These are phyloP conservation scores for Planiliza haematocheilus DNA, from an alignment of 2,113 vertebrate genomes.

Conservation along the genomic window DNA sequence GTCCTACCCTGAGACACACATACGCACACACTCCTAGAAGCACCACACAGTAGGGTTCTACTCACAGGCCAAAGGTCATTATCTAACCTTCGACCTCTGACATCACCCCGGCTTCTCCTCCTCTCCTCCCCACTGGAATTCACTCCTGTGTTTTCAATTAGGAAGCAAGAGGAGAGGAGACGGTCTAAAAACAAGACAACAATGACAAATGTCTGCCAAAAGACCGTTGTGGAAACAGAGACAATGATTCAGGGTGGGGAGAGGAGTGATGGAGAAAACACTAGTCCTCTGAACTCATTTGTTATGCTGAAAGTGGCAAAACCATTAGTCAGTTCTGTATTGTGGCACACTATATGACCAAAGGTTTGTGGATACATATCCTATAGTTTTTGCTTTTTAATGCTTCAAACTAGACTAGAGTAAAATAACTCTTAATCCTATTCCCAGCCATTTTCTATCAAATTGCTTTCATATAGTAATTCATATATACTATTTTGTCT, in stretches of 20 bases:
- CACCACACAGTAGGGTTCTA: constrained; percentile 65
- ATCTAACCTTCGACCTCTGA: constrained; percentile 69
- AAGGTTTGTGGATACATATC: no score
- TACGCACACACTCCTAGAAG: constrained; percentile 38
- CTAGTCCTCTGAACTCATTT: constrained; percentile 16
- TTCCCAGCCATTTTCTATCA: no score
- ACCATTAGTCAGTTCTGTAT: constrained; percentile 26
- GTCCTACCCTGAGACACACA: constrained; percentile 22
- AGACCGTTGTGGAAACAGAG: constrained; percentile 12
- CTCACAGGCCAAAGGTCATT: constrained; percentile 57
- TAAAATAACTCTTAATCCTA: no score
- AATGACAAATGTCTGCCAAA: constrained; percentile 61
- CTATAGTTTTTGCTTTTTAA: no score
- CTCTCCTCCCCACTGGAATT: constrained; percentile 65
- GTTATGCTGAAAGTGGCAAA: background rate
- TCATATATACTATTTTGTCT: no score
- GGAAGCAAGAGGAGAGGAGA: constrained; percentile 35
- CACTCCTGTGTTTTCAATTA: constrained; percentile 78
- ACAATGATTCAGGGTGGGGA: constrained; percentile 24
- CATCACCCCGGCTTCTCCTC: constrained; percentile 34
- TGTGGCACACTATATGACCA: background rate
- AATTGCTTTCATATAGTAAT: no score
- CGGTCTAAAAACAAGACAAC: constrained; percentile 55
- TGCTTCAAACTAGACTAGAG: no score
- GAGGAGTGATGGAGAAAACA: background rate